Evolutionary conservation across 2,888 invertebrate species (phyloP), one percentile per base, ranked within the genome.

Genomic region (Ligdia adustata): DNA sequence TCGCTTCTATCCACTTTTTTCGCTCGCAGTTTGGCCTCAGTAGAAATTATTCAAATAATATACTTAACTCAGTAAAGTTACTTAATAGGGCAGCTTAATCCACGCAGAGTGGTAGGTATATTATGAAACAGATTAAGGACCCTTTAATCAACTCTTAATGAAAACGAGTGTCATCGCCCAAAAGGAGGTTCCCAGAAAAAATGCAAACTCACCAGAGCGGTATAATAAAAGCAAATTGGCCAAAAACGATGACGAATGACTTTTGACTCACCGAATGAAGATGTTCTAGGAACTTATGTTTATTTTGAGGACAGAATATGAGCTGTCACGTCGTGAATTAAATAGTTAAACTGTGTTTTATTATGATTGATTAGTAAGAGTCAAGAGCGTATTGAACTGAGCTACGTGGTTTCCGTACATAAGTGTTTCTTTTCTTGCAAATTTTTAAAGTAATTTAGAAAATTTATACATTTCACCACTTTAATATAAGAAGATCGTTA

Each of bases 201-300:
- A 49, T 24, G 55, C 57, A 27, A 27, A 9, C 52, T 57, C 55
- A 56, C 22, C 34, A 11, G 34, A 46, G 34, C 27, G 22, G 12
- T 15, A 11, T 53, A 51, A 53, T 55, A 29, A 50, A 52, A 45
- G 38, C 51, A 38, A 55, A 53, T 57, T 54, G 56, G 52, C 41
- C 35, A 42, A 58, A 56, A 42, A 35, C 40, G 52, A 52, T 59
- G 58, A 56, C 43, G 40, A 54, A 56, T 28, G 13, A 32, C 27
- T 39, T n/a, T 43, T 54, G 55, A 53, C 46, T 53, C 58, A 55
- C 31, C 35, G 18, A 13, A 53, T 58, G 47, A 50, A 52, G 56
- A 54, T 52, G 56, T 59, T 59, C 58, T 50, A 46, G 37, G 58
- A 58, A 56, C 38, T 41, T 13, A 37, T 37, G 38, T 52, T 45